Evolutionary conservation across 2,888 invertebrate species (phyloP).

Genomic region (Sphaeridia pumilis): DNA sequence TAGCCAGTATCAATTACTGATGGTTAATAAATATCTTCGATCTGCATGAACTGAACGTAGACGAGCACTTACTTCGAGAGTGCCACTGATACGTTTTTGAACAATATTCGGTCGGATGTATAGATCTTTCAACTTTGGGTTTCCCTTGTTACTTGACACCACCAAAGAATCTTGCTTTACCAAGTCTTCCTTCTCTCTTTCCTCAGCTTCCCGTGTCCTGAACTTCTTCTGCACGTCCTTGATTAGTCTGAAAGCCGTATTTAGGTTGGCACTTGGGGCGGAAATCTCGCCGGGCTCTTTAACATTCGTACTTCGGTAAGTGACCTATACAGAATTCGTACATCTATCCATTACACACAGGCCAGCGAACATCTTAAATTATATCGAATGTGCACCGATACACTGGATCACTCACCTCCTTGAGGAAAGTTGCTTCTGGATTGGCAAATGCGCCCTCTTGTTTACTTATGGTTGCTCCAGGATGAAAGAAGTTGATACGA

Average conservation of each 20-base stretch:
- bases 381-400: background rate
- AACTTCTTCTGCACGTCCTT: slow-evolving; percentile 99
- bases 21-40: background rate
- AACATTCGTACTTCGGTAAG: slow-evolving; percentile 91
- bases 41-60: background rate
- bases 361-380: background rate
- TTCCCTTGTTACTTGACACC: slow-evolving; percentile 87
- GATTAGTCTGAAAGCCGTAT: slow-evolving; percentile 91
- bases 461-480: slow-evolving; percentile 89
- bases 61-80: slow-evolving; percentile 18
- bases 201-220: slow-evolving; percentile 95
- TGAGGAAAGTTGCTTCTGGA: slow-evolving; percentile 92
- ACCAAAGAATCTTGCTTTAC: slow-evolving; percentile 96
- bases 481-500: slow-evolving; percentile 94
- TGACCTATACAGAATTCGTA: slow-evolving; percentile 44
- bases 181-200: slow-evolving; percentile 94
- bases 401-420: slow-evolving; percentile 49
- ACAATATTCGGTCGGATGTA: slow-evolving; percentile 99
- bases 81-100: slow-evolving; percentile 81
- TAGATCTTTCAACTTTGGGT: slow-evolving; percentile 92
- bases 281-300: slow-evolving; percentile 93
- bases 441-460: slow-evolving; percentile 85
- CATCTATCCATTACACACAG: background rate
- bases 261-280: slow-evolving; percentile 88
- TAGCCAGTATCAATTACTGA: slow-evolving; percentile 45